These are phyloP conservation scores for Acomys russatus DNA, from an alignment of 2,797 vertebrate species.

Conservation along the genomic window DNA sequence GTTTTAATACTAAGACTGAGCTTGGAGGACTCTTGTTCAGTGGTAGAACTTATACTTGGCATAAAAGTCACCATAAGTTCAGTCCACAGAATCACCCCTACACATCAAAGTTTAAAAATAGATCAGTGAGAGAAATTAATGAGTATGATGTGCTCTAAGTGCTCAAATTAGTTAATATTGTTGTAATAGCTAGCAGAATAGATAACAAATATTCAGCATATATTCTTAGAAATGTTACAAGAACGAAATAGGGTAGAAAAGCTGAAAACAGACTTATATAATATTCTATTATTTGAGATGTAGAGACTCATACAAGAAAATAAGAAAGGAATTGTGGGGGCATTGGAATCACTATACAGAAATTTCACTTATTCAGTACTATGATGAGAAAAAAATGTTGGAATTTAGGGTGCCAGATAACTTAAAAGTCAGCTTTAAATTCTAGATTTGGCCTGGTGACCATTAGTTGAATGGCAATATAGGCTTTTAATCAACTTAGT, in stretches of 20 bases:
- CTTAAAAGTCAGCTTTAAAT: slow-evolving; percentile 30
- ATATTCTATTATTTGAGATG: slow-evolving; percentile 44
- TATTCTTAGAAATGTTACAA: slow-evolving; percentile 28
- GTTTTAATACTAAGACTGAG: slow-evolving; percentile 11
- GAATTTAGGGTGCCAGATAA: background rate
- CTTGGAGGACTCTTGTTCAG: too few species aligned
- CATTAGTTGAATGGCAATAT: slow-evolving; percentile 8
- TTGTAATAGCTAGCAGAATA: slow-evolving; percentile 2
- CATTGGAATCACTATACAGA: background rate
- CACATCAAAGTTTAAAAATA: background rate
- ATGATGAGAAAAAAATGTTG: background rate
- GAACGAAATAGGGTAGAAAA: background rate
- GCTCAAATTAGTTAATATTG: slow-evolving; percentile 39
- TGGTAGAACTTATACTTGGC: background rate
- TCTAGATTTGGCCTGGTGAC: background rate
- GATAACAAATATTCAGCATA: slow-evolving; percentile 35
- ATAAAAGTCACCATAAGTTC: background rate
- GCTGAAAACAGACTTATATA: background rate
- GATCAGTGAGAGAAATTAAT: background rate
- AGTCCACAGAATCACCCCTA: background rate
- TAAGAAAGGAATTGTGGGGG: background rate
- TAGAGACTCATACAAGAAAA: slow-evolving; percentile 22
- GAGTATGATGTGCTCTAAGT: background rate
- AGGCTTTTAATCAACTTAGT: slow-evolving; percentile 20
- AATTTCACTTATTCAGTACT: background rate